Evolutionary conservation across 2,888 invertebrate species (phyloP), one percentile per base, ranked within the genome.

Genomic region (Thereva unica): DNA sequence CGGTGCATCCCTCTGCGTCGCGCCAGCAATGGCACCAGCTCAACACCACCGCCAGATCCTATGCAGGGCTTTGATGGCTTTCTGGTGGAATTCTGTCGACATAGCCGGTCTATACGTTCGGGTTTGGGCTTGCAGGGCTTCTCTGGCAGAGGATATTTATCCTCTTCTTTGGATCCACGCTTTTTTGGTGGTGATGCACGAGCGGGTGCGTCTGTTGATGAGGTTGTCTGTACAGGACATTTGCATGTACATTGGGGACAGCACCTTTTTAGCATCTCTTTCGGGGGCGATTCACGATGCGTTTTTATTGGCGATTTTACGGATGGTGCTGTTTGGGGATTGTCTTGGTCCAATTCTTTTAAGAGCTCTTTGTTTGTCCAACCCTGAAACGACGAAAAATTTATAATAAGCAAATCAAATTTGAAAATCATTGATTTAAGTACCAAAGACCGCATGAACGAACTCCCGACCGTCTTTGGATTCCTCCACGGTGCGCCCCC

Each of bases 381-480:
- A 23, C 81, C 81, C 80, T 80, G 6, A 4, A 67, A 65, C 50
- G 6, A 23, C n/a, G 54, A 59, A 45, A 44, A 50, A n/a, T n/a
- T 40, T 40, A n/a, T 38, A 49, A 40, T 23, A 47, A 40, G 37
- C 34, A 41, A 53, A 40, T 8, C 9, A 47, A 47, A 12, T n/a
- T 45, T 10, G 12, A 9, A 5, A 12, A 1, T 40, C 10, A 12
- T 7, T 23, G n/a, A 41, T 23, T 23, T 23, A 2, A 23, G 23
- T 85, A 91, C 91, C 89, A 92, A 84, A 72, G 91, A 91, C 78
- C 89, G 86, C 74, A 89, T 86, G 83, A 92, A 91, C 80, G 89
- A 86, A 73, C 85, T 64, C 75, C 91, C 91, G 75, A 89, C 84
- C 76, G 86, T 83, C 74, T 86, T 85, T 69, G 89, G 90, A 80